These are phyloP conservation scores for Lamprotornis superbus DNA, from an alignment of 2,113 vertebrate genomes.

Conservation along the genomic window DNA sequence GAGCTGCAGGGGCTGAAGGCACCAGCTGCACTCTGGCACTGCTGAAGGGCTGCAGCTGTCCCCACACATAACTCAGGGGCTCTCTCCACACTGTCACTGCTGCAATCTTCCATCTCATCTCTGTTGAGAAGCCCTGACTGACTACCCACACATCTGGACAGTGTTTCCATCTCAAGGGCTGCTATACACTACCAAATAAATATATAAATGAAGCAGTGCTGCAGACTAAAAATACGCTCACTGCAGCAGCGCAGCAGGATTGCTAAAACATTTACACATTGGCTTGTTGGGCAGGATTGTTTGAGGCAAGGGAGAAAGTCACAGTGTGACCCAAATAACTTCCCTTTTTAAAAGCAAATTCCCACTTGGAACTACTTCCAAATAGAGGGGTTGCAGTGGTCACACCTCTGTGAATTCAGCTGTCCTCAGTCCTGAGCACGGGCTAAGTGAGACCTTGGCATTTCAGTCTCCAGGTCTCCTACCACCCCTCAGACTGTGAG, in stretches of 20 bases:
- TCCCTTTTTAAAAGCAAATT: background rate
- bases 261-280: conserved; percentile 42
- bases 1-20: background rate
- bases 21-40: background rate
- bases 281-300: background rate
- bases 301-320: background rate
- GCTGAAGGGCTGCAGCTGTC: background rate
- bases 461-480: background rate
- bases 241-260: background rate
- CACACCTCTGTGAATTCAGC: background rate
- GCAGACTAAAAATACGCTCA: conserved; percentile 51
- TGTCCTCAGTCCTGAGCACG: background rate
- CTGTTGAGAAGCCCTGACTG: background rate
- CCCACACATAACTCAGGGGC: background rate
- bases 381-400: background rate
- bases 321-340: background rate
- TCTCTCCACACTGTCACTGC: background rate
- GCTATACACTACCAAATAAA: conserved; percentile 51
- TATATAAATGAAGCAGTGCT: conserved; percentile 24
- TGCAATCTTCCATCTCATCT: background rate
- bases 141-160: conserved; percentile 20
- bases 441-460: background rate
- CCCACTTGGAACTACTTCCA: background rate
- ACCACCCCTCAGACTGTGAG: background rate
- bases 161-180: conserved; percentile 34